These are phyloP conservation scores for Teleogryllus occipitalis DNA, from an alignment of 1,140 invertebrate genomes.

Conservation along the genomic window DNA sequence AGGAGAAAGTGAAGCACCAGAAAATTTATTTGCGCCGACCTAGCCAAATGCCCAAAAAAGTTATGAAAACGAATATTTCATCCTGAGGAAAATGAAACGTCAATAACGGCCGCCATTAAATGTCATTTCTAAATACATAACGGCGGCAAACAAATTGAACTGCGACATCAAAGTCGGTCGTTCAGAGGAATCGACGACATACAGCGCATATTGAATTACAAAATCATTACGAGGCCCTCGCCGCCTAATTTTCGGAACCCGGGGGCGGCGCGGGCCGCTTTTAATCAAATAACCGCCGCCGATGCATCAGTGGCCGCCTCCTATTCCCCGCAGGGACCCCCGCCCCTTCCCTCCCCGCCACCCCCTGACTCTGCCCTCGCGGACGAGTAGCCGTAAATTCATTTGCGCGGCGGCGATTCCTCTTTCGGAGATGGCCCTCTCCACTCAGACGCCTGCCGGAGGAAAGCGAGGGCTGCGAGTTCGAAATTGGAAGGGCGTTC, in stretches of 20 bases:
- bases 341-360: too few relatives aligned
- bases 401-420: background rate
- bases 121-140: background rate
- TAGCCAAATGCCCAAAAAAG: background rate
- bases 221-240: background rate
- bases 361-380: too few relatives aligned
- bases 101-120: background rate
- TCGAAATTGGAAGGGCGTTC: too few relatives aligned
- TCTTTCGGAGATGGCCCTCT: background rate
- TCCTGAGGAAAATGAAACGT: background rate
- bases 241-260: background rate
- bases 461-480: too few relatives aligned
- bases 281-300: constrained; percentile 1
- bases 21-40: background rate
- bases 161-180: background rate
- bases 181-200: background rate
- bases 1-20: background rate
- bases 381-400: background rate
- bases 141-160: background rate
- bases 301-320: background rate
- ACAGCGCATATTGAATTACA: background rate
- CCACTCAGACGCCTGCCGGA: too few relatives aligned
- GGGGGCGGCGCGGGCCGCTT: background rate
- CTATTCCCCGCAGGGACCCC: background rate
- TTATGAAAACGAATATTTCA: constrained; percentile 6